These are phyloP conservation scores for Ormyrus rosae DNA, from an alignment of 2,888 invertebrate species.

Conservation along the genomic window DNA sequence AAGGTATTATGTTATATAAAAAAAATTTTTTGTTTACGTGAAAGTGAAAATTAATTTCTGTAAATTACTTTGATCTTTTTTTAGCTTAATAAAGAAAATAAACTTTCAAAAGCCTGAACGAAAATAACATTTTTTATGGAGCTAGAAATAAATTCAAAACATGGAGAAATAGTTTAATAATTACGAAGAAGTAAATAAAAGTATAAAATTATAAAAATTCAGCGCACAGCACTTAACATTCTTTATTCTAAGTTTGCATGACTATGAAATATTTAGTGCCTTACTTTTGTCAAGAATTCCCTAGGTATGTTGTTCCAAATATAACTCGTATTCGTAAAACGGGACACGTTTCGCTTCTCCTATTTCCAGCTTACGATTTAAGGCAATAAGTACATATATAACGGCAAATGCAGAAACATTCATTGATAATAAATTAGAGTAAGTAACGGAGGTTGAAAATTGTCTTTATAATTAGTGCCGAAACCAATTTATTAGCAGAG, in stretches of 20 bases:
- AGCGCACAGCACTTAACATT: constrained; percentile 35
- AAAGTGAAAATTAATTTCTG: too few species aligned
- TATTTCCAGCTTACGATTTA: constrained; percentile 50
- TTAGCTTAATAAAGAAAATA: too few species aligned
- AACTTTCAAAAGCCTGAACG: too few species aligned
- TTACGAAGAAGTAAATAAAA: constrained; percentile 1
- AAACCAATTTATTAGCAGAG: too few species aligned
- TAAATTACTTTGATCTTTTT: too few species aligned
- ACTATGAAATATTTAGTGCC: constrained; percentile 44
- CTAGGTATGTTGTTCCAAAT: constrained; percentile 34
- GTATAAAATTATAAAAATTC: not conserved
- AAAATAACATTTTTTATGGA: too few species aligned
- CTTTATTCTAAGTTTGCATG: constrained; percentile 18
- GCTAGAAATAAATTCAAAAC: too few species aligned
- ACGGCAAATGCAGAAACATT: not conserved
- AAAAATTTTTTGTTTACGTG: too few species aligned
- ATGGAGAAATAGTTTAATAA: constrained; percentile 5
- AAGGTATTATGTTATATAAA: too few species aligned
- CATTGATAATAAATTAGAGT: too few species aligned
- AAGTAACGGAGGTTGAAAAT: too few species aligned
- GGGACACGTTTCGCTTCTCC: constrained; percentile 50
- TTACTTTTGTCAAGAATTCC: constrained; percentile 39
- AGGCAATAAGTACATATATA: constrained; percentile 46
- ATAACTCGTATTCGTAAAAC: constrained; percentile 34
- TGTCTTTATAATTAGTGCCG: too few species aligned